Evolutionary conservation across 2,888 invertebrate species (phyloP), one percentile per base, ranked within the genome.

Genomic region (Callinectes sapidus): DNA sequence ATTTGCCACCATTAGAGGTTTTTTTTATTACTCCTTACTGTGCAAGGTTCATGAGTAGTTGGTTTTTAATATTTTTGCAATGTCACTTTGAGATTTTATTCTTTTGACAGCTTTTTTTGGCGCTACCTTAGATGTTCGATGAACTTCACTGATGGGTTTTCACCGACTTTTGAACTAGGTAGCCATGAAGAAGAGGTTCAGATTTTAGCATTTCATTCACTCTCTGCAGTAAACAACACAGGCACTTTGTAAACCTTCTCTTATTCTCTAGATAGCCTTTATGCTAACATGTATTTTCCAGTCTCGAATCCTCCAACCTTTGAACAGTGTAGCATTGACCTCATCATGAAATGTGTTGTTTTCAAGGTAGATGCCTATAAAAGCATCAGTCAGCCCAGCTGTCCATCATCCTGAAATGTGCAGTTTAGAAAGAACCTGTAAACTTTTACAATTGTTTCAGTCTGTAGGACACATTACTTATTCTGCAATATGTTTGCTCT

Each of bases 91-190:
- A 91, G 86, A 90, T 91, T 93, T 93, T 90, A 85, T 48, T 88
- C 86, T 90, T 93, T 93, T 93, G 88, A 88, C 90, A 87, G 89
- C 88, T 90, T 93, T 93, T 93, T 93, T 93, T 93, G 90, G 91
- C 90, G 91, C 92, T 93, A 88, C 88, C 92, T 81, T 93, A 93
- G 92, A 93, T 93, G 92, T 92, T 93, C 89, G 92, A 91, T 54
- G 88, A 93, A 92, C 71, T 90, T 92, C 88, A 89, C 61, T 28
- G 91, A 91, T 93, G 85, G 91, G 88, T 93, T 92, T 89, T 85
- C 91, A 89, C 81, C 90, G 86, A 88, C 77, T 92, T 92, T 92
- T 93, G 91, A 93, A 93, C 77, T 93, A 93, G 92, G 90, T 93
- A 93, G 92, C 87, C 86, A 48, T 89, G 39, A 71, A 66, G 55